phyloP scores from a whole-genome alignment of 2,888 invertebrate genomes.

The Lepidocyrtoides sp. region DNA sequence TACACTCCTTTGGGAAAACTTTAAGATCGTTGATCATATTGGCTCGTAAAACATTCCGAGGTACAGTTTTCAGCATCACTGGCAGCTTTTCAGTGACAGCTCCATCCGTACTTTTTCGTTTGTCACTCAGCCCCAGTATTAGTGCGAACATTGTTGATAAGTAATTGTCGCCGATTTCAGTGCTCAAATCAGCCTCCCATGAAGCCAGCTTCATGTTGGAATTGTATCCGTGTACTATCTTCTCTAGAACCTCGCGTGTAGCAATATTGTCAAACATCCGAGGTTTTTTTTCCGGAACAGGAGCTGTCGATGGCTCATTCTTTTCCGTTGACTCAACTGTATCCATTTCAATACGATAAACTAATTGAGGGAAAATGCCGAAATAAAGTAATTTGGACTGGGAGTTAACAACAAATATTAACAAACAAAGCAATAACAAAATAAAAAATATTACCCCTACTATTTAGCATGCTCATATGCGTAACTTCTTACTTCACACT shows the following conservation, averaged over 20 bases:
- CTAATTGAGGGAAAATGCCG: too few species aligned
- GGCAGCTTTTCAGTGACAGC: constrained; percentile 47
- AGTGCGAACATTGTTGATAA: constrained; percentile 84
- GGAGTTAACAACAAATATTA: too few species aligned
- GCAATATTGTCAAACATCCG: constrained; percentile 84
- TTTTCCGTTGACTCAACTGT: too few species aligned
- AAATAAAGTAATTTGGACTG: too few species aligned
- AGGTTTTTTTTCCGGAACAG: too few species aligned
- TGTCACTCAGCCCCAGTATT: constrained; percentile 72
- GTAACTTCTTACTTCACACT: too few species aligned
- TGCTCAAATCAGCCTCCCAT: constrained; percentile 77
- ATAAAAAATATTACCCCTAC: too few species aligned
- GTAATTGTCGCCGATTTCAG: constrained; percentile 83
- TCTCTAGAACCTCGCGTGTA: constrained; percentile 73
- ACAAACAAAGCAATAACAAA: too few species aligned
- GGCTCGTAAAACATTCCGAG: constrained; percentile 67
- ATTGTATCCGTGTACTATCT: constrained; percentile 79
- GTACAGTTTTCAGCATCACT: constrained; percentile 83
- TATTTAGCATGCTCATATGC: too few species aligned
- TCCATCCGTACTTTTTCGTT: not conserved
- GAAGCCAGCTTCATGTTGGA: constrained; percentile 63
- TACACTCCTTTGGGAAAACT: constrained; percentile 79
- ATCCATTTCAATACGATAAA: too few species aligned
- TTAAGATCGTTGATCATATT: constrained; percentile 81
- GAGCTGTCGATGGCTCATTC: too few species aligned